These are phyloP conservation scores for Cantharis rustica DNA, from an alignment of 2,888 invertebrate genomes.

Conservation along the genomic window DNA sequence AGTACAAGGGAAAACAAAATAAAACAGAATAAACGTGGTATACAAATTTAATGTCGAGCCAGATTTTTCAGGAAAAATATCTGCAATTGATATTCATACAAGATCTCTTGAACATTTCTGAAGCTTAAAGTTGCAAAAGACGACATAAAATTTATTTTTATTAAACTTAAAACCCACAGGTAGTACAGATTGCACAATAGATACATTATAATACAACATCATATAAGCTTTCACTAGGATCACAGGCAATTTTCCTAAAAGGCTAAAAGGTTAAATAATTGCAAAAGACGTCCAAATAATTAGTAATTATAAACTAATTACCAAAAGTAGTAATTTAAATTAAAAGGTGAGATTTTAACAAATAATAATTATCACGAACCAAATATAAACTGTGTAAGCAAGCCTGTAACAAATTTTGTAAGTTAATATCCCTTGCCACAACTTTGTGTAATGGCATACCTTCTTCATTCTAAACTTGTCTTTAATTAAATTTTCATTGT, in stretches of 20 bases:
- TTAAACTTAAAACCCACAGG: not conserved
- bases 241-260: not conserved
- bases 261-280: not conserved
- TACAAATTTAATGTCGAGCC: not conserved
- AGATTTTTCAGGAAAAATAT: not conserved
- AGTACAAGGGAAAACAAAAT: too few relatives aligned
- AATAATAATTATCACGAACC: not conserved
- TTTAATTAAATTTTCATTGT: slow-evolving; percentile 20
- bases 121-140: not conserved
- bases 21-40: not conserved
- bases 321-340: not conserved
- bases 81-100: not conserved
- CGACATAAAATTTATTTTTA: not conserved
- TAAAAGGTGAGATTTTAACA: not conserved
- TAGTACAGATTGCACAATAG: not conserved
- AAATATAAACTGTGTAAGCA: slow-evolving; percentile 2
- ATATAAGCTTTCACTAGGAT: not conserved
- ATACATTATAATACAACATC: not conserved
- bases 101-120: not conserved
- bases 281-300: not conserved
- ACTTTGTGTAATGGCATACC: slow-evolving; percentile 20
- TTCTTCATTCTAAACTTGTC: slow-evolving; percentile 17
- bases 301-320: not conserved
- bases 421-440: slow-evolving; percentile 17
- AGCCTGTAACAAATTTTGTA: slow-evolving; percentile 12